phyloP scores from a whole-genome alignment of 1,140 invertebrate species.

The Paralvinella palmiformis region DNA sequence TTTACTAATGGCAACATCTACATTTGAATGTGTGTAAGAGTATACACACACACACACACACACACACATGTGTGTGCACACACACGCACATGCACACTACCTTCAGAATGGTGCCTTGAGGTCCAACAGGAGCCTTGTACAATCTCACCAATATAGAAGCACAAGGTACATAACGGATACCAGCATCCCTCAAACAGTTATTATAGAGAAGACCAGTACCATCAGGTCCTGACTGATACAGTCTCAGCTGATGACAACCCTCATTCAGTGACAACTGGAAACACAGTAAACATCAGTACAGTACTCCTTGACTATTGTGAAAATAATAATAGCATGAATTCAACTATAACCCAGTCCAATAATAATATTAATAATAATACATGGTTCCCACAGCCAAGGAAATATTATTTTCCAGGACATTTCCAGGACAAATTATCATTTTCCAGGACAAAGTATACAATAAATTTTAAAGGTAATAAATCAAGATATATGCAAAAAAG shows the following conservation, averaged over 20 bases:
- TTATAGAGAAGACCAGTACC: slow-evolving; percentile 39
- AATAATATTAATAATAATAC: not conserved
- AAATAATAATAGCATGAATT: not conserved
- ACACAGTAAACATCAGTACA: not conserved
- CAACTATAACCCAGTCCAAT: not conserved
- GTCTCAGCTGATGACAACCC: slow-evolving; percentile 43
- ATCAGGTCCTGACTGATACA: slow-evolving; percentile 41
- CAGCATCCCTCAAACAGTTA: slow-evolving; percentile 29
- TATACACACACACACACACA: not conserved
- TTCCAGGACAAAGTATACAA: no score
- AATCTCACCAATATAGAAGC: slow-evolving; percentile 41
- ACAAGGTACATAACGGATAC: slow-evolving; percentile 37
- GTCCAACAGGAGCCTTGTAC: slow-evolving; percentile 34
- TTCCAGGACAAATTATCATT: no score
- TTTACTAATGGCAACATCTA: not conserved
- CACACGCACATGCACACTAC: slow-evolving; percentile 22
- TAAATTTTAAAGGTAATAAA: no score
- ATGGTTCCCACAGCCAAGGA: no score
- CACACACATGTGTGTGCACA: not conserved
- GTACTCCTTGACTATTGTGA: no score
- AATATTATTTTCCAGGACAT: no score
- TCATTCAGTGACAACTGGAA: slow-evolving; percentile 44
- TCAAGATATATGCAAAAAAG: no score
- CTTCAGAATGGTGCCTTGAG: slow-evolving; percentile 38
- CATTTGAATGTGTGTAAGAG: not conserved